Evolutionary conservation across 2,113 vertebrate genomes (phyloP).

Genomic region (Entelurus aequoreus): DNA sequence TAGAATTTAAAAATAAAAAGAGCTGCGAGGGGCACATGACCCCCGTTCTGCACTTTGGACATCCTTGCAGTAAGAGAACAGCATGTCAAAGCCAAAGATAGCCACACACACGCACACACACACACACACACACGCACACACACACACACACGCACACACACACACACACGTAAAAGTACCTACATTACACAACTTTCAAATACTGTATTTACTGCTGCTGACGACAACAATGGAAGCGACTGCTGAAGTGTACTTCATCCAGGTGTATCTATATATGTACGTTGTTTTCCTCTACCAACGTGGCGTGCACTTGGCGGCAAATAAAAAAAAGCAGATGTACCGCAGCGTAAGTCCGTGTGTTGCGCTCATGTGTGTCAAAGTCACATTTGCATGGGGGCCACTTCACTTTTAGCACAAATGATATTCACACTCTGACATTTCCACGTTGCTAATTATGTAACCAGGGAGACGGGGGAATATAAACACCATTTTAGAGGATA

Average conservation of each 20-base stretch:
- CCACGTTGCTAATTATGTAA: background rate
- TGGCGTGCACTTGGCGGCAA: slow-evolving; percentile 47
- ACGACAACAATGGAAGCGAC: too few relatives aligned
- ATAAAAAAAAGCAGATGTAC: slow-evolving; percentile 47
- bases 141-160: too few relatives aligned
- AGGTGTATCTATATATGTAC: background rate
- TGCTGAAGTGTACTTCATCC: too few relatives aligned
- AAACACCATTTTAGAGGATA: background rate
- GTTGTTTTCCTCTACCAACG: slow-evolving; percentile 18
- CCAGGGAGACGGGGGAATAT: background rate
- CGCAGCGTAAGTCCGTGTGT: background rate
- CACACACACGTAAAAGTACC: too few relatives aligned
- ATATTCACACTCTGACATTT: background rate
- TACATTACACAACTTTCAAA: too few relatives aligned
- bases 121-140: too few relatives aligned
- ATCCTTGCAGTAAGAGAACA: background rate
- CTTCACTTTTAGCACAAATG: background rate
- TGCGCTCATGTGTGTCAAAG: background rate
- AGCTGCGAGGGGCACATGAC: too few relatives aligned
- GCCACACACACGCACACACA: too few relatives aligned
- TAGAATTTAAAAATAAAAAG: too few relatives aligned
- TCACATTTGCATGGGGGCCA: slow-evolving; percentile 21
- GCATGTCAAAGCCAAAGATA: background rate
- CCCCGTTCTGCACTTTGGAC: too few relatives aligned
- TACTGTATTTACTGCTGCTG: too few relatives aligned